These are phyloP conservation scores for Galeopterus variegatus DNA, from an alignment of 2,113 vertebrate species.

Conservation along the genomic window DNA sequence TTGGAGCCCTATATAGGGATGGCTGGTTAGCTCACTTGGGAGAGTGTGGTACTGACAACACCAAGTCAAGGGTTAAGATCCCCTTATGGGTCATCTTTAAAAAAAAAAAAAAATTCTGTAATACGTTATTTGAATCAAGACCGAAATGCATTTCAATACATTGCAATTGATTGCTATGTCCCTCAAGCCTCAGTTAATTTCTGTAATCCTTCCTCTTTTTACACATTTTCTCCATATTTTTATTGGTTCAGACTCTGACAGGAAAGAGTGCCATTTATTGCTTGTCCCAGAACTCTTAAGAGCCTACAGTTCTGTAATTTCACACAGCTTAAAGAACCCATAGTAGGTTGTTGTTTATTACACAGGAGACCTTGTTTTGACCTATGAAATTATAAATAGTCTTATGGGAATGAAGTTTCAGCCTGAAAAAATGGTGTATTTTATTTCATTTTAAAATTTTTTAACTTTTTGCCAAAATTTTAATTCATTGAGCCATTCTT, in stretches of 20 bases:
- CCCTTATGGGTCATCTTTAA: too few relatives aligned
- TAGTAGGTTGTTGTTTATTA: background rate
- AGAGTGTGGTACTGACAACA: too few relatives aligned
- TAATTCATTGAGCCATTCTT: background rate
- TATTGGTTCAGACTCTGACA: background rate
- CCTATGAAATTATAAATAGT: background rate
- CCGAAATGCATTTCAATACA: background rate
- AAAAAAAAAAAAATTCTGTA: background rate
- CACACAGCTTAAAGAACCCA: background rate
- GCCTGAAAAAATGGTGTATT: background rate
- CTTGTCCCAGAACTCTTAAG: background rate
- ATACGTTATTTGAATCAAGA: background rate
- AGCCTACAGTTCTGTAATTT: background rate
- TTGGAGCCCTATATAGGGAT: too few relatives aligned
- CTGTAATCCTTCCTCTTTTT: background rate
- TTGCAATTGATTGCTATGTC: background rate
- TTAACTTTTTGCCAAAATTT: background rate
- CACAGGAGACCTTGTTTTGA: background rate
- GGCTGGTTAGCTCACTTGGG: too few relatives aligned
- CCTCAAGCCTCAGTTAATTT: constrained; percentile 27
- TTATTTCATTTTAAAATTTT: background rate
- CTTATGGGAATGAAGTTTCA: background rate
- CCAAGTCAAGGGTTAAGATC: too few relatives aligned
- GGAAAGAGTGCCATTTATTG: background rate
- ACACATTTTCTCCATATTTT: background rate